Evolutionary conservation across 2,888 invertebrate species (phyloP).

Genomic region (Pyrocoelia pectoralis): DNA sequence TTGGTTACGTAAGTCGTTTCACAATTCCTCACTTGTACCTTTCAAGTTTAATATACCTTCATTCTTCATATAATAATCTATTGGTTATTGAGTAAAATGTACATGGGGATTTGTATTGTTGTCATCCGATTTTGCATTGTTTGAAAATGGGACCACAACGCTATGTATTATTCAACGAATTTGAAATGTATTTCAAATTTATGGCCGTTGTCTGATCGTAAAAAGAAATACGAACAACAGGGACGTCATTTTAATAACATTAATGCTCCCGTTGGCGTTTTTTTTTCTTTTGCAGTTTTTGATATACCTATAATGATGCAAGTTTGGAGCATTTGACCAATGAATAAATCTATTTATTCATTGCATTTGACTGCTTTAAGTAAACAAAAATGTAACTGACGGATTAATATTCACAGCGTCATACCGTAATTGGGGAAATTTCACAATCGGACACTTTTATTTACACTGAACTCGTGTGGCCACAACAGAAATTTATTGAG

Average conservation of each 20-base stretch:
- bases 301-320: neutral
- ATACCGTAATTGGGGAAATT: too few relatives aligned
- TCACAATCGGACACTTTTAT: too few relatives aligned
- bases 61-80: slow-evolving; percentile 1
- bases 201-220: neutral
- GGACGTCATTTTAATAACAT: neutral
- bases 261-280: neutral
- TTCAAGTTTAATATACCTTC: neutral
- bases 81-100: neutral
- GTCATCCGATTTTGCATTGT: neutral
- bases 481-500: too few relatives aligned
- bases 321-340: neutral
- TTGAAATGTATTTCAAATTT: slow-evolving; percentile 7
- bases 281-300: neutral
- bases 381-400: too few relatives aligned
- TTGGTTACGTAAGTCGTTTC: too few relatives aligned
- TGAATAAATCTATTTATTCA: too few relatives aligned
- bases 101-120: neutral
- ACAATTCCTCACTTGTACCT: neutral
- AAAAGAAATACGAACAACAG: slow-evolving; percentile 1
- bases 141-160: neutral
- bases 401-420: too few relatives aligned
- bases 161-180: slow-evolving; percentile 6
- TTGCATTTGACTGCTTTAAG: too few relatives aligned
- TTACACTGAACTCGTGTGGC: too few relatives aligned